Base-by-base conservation (phyloP, 1,140 invertebrate genomes). In the Panulirus ornatus region DNA sequence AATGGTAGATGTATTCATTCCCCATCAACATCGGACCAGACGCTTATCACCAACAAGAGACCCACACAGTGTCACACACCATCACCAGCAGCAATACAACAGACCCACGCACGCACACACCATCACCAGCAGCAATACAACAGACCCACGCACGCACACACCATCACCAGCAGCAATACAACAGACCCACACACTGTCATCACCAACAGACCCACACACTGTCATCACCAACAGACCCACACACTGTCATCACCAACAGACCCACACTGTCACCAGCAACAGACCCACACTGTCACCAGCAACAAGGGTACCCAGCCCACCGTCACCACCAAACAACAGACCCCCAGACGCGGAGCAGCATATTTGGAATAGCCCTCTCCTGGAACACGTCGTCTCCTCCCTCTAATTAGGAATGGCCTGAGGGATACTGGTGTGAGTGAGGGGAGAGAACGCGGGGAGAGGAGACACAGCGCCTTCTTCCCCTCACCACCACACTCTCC, bases 331-430 rank as follows among this genome's bases (percentile, higher is more conserved):
- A 19, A 14, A 2, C 54, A 27, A 5, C 34, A 83, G 19, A 51
- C 30, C 42, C 40, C 38, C 51, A 27, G 84, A 63, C 51, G 73
- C 47, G 75, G 84, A 79, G 58, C 78, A 79, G 79, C 87, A 89
- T 89, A 89, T 89, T 89, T 89, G 87, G 87, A 89, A 89, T 89
- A 89, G 87, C 79, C 87, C 87, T 89, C 87, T 40, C 87, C 66
- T 75, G 87, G 87, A 89, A 83, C 87, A 89, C 87, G 87, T 89
- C 87, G 83, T 89, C 78, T 89, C 85, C 73, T 79, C 87, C 79
- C 87, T 89, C 86, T 89, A 89, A 89, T 89, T 89, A 89, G 87
- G 87, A 89, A 89, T 83, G 51, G 87, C 87, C 87, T 89, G 78
- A 89, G 87, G 87, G 87, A 73, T 89, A 73, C 87, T 58, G 79